These are phyloP conservation scores for Rhamnusium bicolor DNA, from an alignment of 2,888 invertebrate genomes.

Conservation along the genomic window DNA sequence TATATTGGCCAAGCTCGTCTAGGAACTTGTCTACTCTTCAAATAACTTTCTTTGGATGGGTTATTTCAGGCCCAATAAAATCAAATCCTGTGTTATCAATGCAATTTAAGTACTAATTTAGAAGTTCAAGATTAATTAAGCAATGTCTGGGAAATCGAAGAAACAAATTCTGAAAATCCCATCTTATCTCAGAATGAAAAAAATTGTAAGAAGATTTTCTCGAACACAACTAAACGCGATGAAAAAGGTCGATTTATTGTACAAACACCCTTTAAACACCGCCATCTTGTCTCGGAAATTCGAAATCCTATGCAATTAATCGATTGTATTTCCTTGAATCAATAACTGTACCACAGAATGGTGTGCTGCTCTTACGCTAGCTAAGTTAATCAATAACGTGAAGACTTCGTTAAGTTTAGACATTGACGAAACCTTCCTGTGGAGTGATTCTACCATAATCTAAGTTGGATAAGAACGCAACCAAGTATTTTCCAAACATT, in stretches of 20 bases:
- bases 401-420: background rate
- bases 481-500: background rate
- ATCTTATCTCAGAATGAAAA: conserved; percentile 32
- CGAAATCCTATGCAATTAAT: background rate
- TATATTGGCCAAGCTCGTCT: conserved; percentile 13
- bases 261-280: conserved; percentile 9
- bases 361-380: background rate
- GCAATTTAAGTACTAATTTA: background rate
- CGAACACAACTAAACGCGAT: background rate
- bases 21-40: conserved; percentile 2
- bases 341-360: background rate
- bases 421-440: background rate
- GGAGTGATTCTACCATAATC: background rate
- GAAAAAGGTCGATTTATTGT: conserved; percentile 26
- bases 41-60: conserved; percentile 29
- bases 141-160: conserved; percentile 34
- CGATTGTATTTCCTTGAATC: background rate
- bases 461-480: background rate
- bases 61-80: conserved; percentile 14
- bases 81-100: background rate
- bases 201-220: conserved; percentile 43
- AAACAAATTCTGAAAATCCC: background rate
- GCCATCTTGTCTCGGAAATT: background rate
- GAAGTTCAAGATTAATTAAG: conserved; percentile 13
- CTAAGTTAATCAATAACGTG: background rate